phyloP scores from a whole-genome alignment of 2,797 vertebrate species.

The Poecilia gillii region DNA sequence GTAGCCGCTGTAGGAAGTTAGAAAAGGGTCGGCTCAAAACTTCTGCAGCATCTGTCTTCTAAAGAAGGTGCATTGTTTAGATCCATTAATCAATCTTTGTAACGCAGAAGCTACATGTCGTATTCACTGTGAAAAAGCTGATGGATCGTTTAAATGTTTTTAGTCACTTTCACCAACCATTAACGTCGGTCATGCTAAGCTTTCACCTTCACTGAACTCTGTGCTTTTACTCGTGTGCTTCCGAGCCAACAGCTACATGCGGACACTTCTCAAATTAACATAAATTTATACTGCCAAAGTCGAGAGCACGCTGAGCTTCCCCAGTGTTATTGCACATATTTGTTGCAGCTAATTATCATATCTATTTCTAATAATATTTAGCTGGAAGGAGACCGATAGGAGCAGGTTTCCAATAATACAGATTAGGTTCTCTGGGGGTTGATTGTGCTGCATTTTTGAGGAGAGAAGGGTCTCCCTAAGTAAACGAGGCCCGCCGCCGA shows the following conservation, averaged over 20 bases:
- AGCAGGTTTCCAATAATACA: slow-evolving; percentile 79
- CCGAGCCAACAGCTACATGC: background rate
- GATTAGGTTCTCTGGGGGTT: slow-evolving; percentile 75
- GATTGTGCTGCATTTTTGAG: slow-evolving; percentile 66
- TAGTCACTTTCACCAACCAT: background rate
- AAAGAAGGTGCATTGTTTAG: background rate
- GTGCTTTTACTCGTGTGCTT: background rate
- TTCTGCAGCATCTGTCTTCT: background rate
- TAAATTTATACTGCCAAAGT: slow-evolving; percentile 33
- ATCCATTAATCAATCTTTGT: background rate
- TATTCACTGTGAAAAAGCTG: background rate
- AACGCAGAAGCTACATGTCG: background rate
- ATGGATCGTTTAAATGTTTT: background rate
- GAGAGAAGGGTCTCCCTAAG: slow-evolving; percentile 73
- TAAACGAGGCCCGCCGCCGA: slow-evolving; percentile 69
- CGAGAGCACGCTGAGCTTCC: slow-evolving; percentile 51
- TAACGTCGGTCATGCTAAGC: background rate
- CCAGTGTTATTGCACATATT: slow-evolving; percentile 69
- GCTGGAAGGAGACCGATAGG: slow-evolving; percentile 73
- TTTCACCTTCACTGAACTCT: background rate
- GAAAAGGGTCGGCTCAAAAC: background rate
- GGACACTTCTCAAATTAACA: slow-evolving; percentile 34
- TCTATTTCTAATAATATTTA: slow-evolving; percentile 80
- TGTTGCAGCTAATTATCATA: slow-evolving; percentile 78
- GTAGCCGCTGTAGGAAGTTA: background rate